These are phyloP conservation scores for Chionodraco myersi DNA, from an alignment of 2,113 vertebrate species.

Conservation along the genomic window DNA sequence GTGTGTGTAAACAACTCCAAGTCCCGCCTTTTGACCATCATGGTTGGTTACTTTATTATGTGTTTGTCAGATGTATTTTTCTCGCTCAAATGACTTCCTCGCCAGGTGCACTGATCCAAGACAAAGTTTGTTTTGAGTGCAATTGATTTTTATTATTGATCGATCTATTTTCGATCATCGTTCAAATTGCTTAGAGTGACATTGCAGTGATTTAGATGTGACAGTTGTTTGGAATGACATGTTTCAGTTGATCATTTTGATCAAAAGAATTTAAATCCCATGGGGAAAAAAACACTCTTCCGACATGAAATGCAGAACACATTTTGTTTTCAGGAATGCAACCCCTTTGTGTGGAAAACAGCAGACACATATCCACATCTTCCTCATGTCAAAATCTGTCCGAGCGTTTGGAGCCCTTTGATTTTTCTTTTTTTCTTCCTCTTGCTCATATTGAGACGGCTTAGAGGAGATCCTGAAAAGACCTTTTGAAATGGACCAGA, in stretches of 20 bases:
- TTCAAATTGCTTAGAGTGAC: neutral
- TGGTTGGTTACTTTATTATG: slow-evolving; percentile 59
- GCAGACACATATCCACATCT: slow-evolving; percentile 76
- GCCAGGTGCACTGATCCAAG: slow-evolving; percentile 40
- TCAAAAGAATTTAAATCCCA: slow-evolving; percentile 33
- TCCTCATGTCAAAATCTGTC: slow-evolving; percentile 78
- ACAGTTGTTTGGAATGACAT: slow-evolving; percentile 8
- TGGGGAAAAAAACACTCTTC: slow-evolving; percentile 17
- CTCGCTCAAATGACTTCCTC: slow-evolving; percentile 8
- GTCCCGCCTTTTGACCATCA: slow-evolving; percentile 51
- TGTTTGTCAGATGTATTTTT: slow-evolving; percentile 43
- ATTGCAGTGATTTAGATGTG: neutral
- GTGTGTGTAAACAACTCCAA: slow-evolving; percentile 58
- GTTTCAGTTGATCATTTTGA: slow-evolving; percentile 21
- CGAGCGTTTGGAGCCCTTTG: slow-evolving; percentile 79
- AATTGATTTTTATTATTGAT: slow-evolving; percentile 57
- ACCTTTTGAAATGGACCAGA: slow-evolving; percentile 83
- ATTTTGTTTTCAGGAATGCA: slow-evolving; percentile 65
- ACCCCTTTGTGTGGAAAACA: slow-evolving; percentile 69
- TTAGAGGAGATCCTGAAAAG: slow-evolving; percentile 85
- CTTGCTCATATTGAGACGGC: slow-evolving; percentile 78
- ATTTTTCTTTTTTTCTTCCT: slow-evolving; percentile 56
- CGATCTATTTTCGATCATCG: slow-evolving; percentile 26
- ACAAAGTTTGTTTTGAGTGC: slow-evolving; percentile 17
- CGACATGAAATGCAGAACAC: slow-evolving; percentile 55